Evolutionary conservation across 2,113 vertebrate species (phyloP).

Genomic region (Grallaria varia): DNA sequence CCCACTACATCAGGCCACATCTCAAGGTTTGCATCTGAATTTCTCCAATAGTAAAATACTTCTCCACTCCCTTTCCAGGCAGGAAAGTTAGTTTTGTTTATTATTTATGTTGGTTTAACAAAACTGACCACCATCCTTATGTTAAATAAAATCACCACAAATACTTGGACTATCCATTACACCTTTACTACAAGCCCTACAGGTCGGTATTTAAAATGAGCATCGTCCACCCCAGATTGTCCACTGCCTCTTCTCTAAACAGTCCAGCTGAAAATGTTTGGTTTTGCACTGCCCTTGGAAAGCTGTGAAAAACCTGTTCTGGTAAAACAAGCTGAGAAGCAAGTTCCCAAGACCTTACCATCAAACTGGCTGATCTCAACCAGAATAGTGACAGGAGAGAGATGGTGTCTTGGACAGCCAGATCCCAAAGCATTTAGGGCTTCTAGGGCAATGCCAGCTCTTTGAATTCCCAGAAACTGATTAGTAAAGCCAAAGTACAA

Average conservation of each 20-base stretch:
- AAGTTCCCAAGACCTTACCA: neutral
- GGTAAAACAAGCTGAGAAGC: neutral
- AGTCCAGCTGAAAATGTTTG: neutral
- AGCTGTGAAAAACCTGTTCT: neutral
- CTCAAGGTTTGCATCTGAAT: neutral
- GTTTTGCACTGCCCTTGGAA: neutral
- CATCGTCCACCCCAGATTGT: neutral
- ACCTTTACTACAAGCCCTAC: neutral
- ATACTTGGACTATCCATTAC: neutral
- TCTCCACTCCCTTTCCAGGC: neutral
- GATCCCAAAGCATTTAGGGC: neutral
- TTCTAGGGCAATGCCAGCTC: neutral
- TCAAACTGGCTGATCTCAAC: neutral
- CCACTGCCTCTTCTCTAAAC: neutral
- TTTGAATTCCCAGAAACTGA: constrained; percentile 15
- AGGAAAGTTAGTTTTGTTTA: neutral
- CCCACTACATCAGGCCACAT: accelerated
- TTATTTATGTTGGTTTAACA: neutral
- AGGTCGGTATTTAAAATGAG: neutral
- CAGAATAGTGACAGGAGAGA: neutral
- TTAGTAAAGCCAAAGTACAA: neutral
- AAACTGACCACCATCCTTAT: neutral
- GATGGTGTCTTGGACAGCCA: neutral
- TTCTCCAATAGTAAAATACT: neutral
- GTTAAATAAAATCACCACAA: neutral